A percentile compares a stretch with the other conserved stretches of the same genome.
These are phyloP conservation scores for Sebastes umbrosus DNA, from an alignment of 2,797 vertebrate genomes.

Conservation along the genomic window DNA sequence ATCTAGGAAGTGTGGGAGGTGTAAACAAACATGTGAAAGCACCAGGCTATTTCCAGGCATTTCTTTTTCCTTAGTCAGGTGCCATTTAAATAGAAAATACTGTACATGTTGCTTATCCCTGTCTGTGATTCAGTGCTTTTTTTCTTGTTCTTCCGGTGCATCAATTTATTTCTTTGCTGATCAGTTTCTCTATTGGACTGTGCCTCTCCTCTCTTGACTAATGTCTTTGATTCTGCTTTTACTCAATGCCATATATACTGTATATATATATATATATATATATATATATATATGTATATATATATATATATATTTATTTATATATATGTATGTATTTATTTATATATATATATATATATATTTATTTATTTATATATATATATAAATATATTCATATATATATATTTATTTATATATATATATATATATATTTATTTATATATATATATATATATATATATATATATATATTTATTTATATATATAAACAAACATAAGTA, in stretches of 20 bases:
- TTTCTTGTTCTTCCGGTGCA: neutral
- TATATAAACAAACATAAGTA: neutral
- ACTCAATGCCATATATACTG: neutral
- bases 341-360: too few relatives aligned
- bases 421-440: neutral
- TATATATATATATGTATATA: too few relatives aligned
- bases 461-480: neutral
- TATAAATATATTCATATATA: too few relatives aligned
- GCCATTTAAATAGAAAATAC: constrained; percentile 29
- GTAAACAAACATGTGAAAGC: constrained; percentile 61
- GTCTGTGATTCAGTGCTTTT: neutral
- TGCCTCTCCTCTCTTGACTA: neutral
- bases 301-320: too few relatives aligned
- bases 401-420: neutral
- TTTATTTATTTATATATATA: neutral
- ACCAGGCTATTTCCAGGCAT: constrained; percentile 49
- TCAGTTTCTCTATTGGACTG: neutral
- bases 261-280: neutral
- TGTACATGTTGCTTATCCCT: neutral
- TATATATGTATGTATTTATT: neutral
- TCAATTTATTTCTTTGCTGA: neutral
- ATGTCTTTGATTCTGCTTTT: neutral
- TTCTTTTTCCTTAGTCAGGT: constrained; percentile 17
- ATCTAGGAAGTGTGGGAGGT: constrained; percentile 51
- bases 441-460: neutral